These are phyloP conservation scores for Clivina fossor DNA, from an alignment of 2,888 invertebrate genomes.

Conservation along the genomic window DNA sequence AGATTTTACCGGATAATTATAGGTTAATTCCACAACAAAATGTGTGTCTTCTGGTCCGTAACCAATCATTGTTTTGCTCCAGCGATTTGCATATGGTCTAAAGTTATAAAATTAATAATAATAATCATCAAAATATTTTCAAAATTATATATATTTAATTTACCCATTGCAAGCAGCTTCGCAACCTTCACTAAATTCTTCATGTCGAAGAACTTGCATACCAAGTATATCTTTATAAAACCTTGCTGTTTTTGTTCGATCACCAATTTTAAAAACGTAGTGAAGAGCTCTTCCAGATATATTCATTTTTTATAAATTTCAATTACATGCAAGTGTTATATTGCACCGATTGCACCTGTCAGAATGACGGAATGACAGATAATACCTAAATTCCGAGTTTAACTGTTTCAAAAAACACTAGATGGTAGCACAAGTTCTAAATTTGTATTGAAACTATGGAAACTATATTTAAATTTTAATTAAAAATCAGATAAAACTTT, in stretches of 20 bases:
- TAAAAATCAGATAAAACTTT: too few species aligned
- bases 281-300: slow-evolving; percentile 78
- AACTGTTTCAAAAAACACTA: too few species aligned
- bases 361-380: too few species aligned
- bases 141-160: slow-evolving; percentile 14
- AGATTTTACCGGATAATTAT: slow-evolving; percentile 89
- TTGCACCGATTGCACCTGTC: too few species aligned
- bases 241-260: slow-evolving; percentile 79
- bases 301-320: too few species aligned
- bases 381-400: too few species aligned
- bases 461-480: too few species aligned
- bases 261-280: slow-evolving; percentile 95
- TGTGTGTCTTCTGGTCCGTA: slow-evolving; percentile 94
- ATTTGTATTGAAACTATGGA: too few species aligned
- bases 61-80: slow-evolving; percentile 99
- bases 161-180: slow-evolving; percentile 97
- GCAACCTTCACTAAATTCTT: slow-evolving; percentile 96
- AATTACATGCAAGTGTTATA: too few species aligned
- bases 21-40: slow-evolving; percentile 95
- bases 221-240: slow-evolving; percentile 91
- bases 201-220: slow-evolving; percentile 96
- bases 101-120: slow-evolving; percentile 40
- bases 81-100: slow-evolving; percentile 95
- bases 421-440: too few species aligned
- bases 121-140: slow-evolving; percentile 1